Conservation (phyloP, 2,113 vertebrate species). For the Donacobius atricapilla region DNA sequence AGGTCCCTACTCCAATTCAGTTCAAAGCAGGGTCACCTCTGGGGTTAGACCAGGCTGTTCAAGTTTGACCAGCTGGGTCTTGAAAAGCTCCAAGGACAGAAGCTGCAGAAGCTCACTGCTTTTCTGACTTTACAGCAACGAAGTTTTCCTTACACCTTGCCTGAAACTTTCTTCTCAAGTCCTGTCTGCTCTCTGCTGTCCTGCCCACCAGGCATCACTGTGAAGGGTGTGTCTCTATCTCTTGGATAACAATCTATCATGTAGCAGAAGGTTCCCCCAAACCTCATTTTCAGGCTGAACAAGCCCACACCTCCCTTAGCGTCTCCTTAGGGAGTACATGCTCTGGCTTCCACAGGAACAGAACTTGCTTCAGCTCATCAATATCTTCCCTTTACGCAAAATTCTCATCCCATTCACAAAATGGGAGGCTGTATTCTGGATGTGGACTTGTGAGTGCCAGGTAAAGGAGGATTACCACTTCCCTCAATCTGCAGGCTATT, state of each 20-base stretch:
- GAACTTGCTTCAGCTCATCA: neutral
- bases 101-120: neutral
- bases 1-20: neutral
- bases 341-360: neutral
- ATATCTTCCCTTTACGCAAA: neutral
- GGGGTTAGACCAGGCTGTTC: neutral
- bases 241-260: neutral
- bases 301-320: neutral
- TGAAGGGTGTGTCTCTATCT: neutral
- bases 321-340: neutral
- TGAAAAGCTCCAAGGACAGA: neutral
- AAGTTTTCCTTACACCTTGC: neutral
- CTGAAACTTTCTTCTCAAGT: neutral
- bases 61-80: neutral
- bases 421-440: neutral
- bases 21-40: neutral
- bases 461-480: neutral
- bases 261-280: neutral
- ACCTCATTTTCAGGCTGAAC: neutral
- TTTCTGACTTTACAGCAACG: neutral
- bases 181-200: neutral
- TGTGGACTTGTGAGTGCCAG: neutral
- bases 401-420: neutral
- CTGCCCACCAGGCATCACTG: neutral
- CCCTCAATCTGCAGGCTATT: neutral